Conservation (phyloP, 2,888 invertebrate genomes). For the Horisme vitalbata region DNA sequence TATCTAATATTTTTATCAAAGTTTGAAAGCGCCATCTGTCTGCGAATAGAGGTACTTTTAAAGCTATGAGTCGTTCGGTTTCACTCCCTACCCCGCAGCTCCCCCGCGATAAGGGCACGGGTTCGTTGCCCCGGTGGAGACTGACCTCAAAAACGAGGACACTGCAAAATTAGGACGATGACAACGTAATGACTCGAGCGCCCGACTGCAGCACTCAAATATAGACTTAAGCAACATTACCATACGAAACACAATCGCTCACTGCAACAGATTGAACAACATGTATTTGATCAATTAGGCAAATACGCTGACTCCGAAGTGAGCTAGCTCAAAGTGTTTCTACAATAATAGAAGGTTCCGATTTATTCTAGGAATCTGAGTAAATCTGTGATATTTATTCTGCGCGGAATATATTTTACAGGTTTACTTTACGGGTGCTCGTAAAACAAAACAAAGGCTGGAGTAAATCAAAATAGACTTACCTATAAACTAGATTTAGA, state of each 20-base stretch:
- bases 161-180: constrained; percentile 84
- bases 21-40: constrained; percentile 62
- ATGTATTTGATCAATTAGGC: constrained; percentile 82
- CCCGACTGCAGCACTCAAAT: constrained; percentile 54
- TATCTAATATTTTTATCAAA: too few relatives aligned
- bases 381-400: constrained; percentile 22
- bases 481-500: not conserved
- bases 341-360: constrained; percentile 64
- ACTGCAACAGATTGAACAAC: constrained; percentile 59
- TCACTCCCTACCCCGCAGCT: constrained; percentile 53
- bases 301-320: constrained; percentile 79
- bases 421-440: constrained; percentile 12
- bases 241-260: constrained; percentile 48
- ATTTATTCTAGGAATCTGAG: constrained; percentile 49
- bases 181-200: constrained; percentile 79
- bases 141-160: constrained; percentile 89
- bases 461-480: constrained; percentile 7
- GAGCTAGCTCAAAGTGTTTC: constrained; percentile 74
- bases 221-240: constrained; percentile 47
- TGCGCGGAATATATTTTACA: constrained; percentile 16
- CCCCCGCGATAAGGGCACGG: constrained; percentile 80
- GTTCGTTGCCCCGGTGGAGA: constrained; percentile 83
- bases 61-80: constrained; percentile 38
- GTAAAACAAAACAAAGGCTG: constrained; percentile 15
- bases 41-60: constrained; percentile 53